A percentile compares a stretch with the other conserved stretches of the same genome.
phyloP scores from a whole-genome alignment of 1,140 invertebrate species.

The Lepidurus apus region DNA sequence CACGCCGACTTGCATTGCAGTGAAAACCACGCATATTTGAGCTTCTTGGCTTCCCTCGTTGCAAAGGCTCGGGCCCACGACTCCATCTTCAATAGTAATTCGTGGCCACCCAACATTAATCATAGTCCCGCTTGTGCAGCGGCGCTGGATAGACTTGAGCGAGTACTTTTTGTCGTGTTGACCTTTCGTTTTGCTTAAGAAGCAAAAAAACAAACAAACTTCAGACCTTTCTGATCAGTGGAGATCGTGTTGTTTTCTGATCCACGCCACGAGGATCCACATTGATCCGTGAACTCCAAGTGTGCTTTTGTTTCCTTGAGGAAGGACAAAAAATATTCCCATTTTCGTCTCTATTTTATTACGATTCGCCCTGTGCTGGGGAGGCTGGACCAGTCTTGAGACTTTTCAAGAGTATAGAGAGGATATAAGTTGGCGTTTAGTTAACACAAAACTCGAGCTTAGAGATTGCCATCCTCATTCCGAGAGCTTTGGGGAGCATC shows the following conservation, averaged over 20 bases:
- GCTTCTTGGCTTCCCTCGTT: background rate
- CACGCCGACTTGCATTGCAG: conserved; percentile 20
- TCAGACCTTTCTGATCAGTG: too few species aligned
- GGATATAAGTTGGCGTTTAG: background rate
- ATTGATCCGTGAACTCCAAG: too few species aligned
- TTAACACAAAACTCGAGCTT: background rate
- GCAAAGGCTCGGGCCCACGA: background rate
- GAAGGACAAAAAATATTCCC: too few species aligned
- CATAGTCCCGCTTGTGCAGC: conserved; percentile 9
- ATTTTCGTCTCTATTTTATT: too few species aligned
- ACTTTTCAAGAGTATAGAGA: background rate
- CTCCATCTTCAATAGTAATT: conserved; percentile 3
- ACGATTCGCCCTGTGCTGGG: too few species aligned
- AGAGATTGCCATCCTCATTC: background rate
- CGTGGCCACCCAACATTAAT: background rate
- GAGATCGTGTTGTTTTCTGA: too few species aligned
- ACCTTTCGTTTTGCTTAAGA: too few species aligned
- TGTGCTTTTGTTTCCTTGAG: too few species aligned
- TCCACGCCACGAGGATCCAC: too few species aligned
- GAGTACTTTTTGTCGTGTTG: background rate
- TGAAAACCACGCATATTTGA: conserved; percentile 19
- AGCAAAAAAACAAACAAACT: too few species aligned
- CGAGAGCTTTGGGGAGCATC: background rate
- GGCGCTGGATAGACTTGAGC: background rate
- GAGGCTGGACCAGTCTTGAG: too few species aligned